A percentile compares a stretch with the other conserved stretches of the same genome.
These are phyloP conservation scores for Garra rufa DNA, from an alignment of 2,113 vertebrate genomes.

Conservation along the genomic window DNA sequence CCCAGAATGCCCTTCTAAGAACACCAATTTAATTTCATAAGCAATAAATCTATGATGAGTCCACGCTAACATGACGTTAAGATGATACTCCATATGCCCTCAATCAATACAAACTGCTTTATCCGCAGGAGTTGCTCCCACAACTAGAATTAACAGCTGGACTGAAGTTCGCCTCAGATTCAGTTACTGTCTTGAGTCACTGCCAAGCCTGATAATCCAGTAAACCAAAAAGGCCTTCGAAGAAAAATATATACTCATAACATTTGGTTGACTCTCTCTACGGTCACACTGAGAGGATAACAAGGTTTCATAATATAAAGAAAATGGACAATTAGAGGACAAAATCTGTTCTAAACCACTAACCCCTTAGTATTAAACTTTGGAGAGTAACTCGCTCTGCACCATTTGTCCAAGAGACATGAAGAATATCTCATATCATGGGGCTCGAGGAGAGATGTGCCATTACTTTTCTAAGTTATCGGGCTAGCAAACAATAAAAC, in stretches of 20 bases:
- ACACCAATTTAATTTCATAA: conserved; percentile 15
- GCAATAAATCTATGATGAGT: not conserved
- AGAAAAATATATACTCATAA: not conserved
- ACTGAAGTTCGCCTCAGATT: conserved; percentile 8
- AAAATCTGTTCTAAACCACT: conserved; percentile 1
- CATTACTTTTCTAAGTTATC: not conserved
- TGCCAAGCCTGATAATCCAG: conserved; percentile 12
- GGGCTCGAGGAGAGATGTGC: not conserved
- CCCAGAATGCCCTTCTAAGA: not conserved
- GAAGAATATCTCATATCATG: not conserved
- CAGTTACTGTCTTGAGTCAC: conserved; percentile 8
- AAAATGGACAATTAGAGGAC: not conserved
- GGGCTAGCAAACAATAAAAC: not conserved
- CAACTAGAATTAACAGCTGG: conserved; percentile 15
- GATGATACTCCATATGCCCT: conserved; percentile 13
- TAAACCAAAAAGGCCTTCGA: not conserved
- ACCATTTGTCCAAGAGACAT: not conserved
- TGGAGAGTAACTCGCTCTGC: not conserved
- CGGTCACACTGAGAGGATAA: not conserved
- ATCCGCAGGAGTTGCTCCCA: not conserved
- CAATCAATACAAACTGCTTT: conserved; percentile 20
- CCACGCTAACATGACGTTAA: not conserved
- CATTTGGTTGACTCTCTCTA: not conserved
- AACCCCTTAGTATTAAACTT: not conserved
- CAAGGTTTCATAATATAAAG: not conserved